phyloP scores from a whole-genome alignment of 1,140 invertebrate species.

The Pseudoatta argentina region DNA sequence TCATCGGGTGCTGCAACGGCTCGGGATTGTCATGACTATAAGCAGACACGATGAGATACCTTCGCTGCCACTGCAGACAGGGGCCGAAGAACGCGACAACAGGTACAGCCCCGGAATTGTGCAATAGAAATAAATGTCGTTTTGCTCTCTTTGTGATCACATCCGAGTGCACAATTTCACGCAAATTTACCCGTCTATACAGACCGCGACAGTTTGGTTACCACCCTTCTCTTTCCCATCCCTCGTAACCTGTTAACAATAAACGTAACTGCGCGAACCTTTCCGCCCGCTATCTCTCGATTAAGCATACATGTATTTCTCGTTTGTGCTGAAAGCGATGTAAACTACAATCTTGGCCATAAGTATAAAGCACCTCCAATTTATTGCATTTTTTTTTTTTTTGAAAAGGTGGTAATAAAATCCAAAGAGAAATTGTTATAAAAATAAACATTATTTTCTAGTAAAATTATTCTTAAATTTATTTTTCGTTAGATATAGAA shows the following conservation, averaged over 20 bases:
- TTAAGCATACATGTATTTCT: background rate
- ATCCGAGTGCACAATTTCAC: constrained; percentile 41
- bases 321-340: background rate
- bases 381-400: too few species aligned
- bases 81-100: constrained; percentile 36
- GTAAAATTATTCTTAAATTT: too few species aligned
- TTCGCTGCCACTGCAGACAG: constrained; percentile 28
- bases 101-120: constrained; percentile 43
- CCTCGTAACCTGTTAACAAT: background rate
- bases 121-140: constrained; percentile 45
- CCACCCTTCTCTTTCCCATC: background rate
- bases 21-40: constrained; percentile 49
- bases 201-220: constrained; percentile 14
- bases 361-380: too few species aligned
- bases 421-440: too few species aligned
- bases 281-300: background rate
- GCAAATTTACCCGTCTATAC: constrained; percentile 31
- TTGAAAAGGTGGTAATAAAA: too few species aligned
- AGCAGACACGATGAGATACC: constrained; percentile 74
- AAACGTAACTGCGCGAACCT: background rate
- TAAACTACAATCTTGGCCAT: background rate
- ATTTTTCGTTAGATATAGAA: too few species aligned
- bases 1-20: constrained; percentile 59
- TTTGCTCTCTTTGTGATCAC: constrained; percentile 41
- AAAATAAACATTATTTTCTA: too few species aligned